phyloP scores from a whole-genome alignment of 2,797 vertebrate species.

The Pterois miles region DNA sequence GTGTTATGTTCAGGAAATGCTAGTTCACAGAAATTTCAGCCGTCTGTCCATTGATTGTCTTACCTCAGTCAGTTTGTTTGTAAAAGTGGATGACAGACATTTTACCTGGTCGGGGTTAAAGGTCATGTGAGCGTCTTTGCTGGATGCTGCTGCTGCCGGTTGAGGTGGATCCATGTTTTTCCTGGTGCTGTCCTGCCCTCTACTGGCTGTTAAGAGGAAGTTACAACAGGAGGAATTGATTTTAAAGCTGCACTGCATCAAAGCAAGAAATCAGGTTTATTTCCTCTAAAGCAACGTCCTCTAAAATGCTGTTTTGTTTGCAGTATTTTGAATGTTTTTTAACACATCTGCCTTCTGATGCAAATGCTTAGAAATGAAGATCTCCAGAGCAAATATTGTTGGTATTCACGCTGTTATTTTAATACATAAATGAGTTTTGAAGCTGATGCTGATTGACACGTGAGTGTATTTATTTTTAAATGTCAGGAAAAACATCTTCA shows the following conservation, averaged over 20 bases:
- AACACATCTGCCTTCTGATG: background rate
- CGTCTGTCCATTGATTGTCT: background rate
- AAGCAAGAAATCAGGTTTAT: background rate
- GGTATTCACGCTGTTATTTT: background rate
- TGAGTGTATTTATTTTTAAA: no score
- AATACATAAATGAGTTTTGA: no score
- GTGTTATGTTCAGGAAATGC: background rate
- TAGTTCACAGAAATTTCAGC: background rate
- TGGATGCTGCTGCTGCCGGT: background rate
- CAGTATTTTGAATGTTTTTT: background rate
- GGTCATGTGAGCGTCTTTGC: background rate
- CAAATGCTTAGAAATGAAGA: background rate
- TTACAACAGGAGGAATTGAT: background rate
- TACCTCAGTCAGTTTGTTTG: background rate
- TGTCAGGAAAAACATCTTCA: no score
- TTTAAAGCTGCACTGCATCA: background rate
- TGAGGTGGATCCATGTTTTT: conserved; percentile 58
- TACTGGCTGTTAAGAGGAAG: conserved; percentile 80
- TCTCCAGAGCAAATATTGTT: background rate
- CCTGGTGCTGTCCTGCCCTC: conserved; percentile 90
- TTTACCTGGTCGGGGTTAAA: conserved; percentile 12
- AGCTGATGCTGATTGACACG: no score
- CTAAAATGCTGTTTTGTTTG: background rate
- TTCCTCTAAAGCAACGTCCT: background rate
- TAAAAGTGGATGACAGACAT: background rate